Evolutionary conservation across 2,113 vertebrate genomes (phyloP), one percentile per base, ranked within the genome.

Genomic region (Dolichallabes microphthalmus): DNA sequence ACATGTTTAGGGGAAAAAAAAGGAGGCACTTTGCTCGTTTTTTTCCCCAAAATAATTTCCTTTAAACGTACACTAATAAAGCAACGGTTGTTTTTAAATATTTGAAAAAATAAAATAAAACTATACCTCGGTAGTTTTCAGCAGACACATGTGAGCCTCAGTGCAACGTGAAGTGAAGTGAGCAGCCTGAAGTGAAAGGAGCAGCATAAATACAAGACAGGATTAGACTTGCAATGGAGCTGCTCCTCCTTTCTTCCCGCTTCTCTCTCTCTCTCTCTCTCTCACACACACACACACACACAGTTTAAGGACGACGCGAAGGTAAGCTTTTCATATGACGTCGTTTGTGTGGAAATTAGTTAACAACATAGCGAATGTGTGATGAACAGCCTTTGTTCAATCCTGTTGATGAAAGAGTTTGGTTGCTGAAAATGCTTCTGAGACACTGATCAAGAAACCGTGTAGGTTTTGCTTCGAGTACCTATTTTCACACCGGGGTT

Each of bases 141-240:
- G 39, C 57, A 63, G 35, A 20, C 4, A n/a, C 68, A 8, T 73
- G 14, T 87, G 74, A n/a, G 53, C 27, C 53, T 20, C 53, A 22
- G 5, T n/a, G 83, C 17, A 22, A 57, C 60, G 9, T 53, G 32
- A 55, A 22, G 66, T 83, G 80, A 82, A 58, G 45, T 55, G 30
- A 32, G 19, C 80, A 64, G 39, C 60, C n/a, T 53, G 32, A 55
- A 22, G 66, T 83, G 80, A 82, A 60, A 32, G 12, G 71, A 83
- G 74, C 22, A n/a, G 39, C 32, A 58, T 79, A 19, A 22, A 58
- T 79, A 19, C 22, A 22, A 39, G 86, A 87, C 92, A 92, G 89
- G 92, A 90, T 91, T 90, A 66, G 80, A 89, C 91, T 88, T 25
- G 90, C 83, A 89, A 90, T 88, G 90, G 92, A 63, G 10, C 58